Percentiles rank a stretch among this genome's conserved stretches.
These are phyloP conservation scores for Diplazon laetatorius DNA, from an alignment of 2,888 invertebrate genomes.

Conservation along the genomic window DNA sequence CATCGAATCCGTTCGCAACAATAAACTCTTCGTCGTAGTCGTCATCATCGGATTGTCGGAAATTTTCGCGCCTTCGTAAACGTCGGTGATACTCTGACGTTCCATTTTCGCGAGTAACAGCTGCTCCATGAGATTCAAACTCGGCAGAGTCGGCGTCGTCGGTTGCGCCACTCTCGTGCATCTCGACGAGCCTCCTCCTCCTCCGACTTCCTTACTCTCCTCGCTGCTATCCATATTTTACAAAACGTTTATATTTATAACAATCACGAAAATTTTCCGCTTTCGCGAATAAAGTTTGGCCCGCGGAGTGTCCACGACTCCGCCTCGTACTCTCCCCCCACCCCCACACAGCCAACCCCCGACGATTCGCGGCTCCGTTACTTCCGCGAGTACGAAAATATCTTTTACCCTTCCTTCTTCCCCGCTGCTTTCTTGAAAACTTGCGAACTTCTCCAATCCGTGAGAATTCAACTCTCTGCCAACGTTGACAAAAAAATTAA, in stretches of 20 bases:
- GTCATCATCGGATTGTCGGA: conserved; percentile 56
- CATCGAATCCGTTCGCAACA: conserved; percentile 90
- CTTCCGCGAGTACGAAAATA: neutral
- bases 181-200: conserved; percentile 68
- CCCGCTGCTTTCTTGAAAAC: neutral
- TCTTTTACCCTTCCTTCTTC: neutral
- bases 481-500: too few relatives aligned
- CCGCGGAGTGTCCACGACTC: too few relatives aligned
- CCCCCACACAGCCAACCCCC: too few relatives aligned
- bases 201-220: conserved; percentile 59
- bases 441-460: neutral
- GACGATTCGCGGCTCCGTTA: neutral
- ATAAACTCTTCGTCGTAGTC: conserved; percentile 75
- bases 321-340: too few relatives aligned
- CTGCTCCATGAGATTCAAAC: conserved; percentile 88
- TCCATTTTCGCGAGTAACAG: conserved; percentile 93
- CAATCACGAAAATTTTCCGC: too few relatives aligned
- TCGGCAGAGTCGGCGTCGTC: conserved; percentile 84
- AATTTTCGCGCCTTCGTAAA: conserved; percentile 67
- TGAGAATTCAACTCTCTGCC: conserved; percentile 4
- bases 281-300: neutral
- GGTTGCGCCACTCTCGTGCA: conserved; percentile 78
- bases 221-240: conserved; percentile 40
- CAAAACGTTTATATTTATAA: too few relatives aligned
- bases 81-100: conserved; percentile 83